Evolutionary conservation across 1,140 invertebrate species (phyloP).

Genomic region (Arion vulgaris): DNA sequence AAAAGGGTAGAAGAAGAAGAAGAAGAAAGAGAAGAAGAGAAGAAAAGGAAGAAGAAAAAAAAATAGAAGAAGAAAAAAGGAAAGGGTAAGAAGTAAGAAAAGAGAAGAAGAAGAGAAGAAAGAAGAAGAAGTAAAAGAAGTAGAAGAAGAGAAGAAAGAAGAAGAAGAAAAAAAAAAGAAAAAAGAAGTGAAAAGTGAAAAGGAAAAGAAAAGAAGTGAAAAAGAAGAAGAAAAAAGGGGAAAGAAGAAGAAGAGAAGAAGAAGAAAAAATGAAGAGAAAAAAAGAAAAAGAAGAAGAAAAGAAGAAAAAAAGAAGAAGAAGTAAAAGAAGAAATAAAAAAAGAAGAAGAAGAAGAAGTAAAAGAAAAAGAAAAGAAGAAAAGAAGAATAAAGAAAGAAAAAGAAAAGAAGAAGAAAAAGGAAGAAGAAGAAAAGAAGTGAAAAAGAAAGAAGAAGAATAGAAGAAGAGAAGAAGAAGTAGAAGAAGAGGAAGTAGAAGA

Average conservation of each 20-base stretch:
- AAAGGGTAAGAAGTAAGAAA: not conserved
- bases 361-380: not conserved
- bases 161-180: not conserved
- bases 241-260: not conserved
- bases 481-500: not conserved
- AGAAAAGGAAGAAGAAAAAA: too few species aligned
- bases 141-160: not conserved
- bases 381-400: not conserved
- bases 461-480: not conserved
- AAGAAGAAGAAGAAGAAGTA: not conserved
- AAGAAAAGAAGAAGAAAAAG: not conserved
- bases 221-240: not conserved
- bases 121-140: not conserved
- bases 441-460: not conserved
- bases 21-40: too few species aligned
- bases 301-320: not conserved
- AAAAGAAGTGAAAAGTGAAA: not conserved
- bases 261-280: not conserved
- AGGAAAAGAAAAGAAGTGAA: not conserved
- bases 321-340: constrained; percentile 2
- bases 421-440: constrained; percentile 5
- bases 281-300: not conserved
- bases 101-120: not conserved
- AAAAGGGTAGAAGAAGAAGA: not conserved
- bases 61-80: not conserved